phyloP scores from a whole-genome alignment of 2,797 vertebrate species.

The Enteromius radiatus region DNA sequence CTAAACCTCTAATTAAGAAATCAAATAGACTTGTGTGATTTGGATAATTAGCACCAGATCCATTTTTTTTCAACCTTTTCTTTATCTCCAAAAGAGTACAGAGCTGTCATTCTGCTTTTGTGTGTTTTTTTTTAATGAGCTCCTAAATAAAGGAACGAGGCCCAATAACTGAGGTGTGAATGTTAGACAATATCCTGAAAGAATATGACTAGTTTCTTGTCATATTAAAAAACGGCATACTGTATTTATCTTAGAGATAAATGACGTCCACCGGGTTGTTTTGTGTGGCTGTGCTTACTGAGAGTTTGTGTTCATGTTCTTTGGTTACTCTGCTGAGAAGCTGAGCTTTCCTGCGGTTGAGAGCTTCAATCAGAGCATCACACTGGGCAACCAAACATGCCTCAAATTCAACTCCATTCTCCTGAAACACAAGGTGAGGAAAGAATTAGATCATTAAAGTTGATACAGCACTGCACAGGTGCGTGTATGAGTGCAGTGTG shows the following conservation, averaged over 20 bases:
- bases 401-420: constrained; percentile 98
- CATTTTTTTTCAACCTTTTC: background rate
- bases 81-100: background rate
- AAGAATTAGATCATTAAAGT: constrained; percentile 24
- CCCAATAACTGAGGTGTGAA: background rate
- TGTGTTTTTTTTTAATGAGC: background rate
- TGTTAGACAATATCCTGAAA: background rate
- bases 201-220: background rate
- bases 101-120: background rate
- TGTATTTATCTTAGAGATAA: background rate
- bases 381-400: constrained; percentile 97
- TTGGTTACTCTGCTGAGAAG: constrained; percentile 93
- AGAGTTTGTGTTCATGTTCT: constrained; percentile 97
- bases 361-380: constrained; percentile 95
- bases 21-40: background rate
- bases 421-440: constrained; percentile 74
- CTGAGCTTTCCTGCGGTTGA: constrained; percentile 96
- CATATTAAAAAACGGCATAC: background rate
- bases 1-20: constrained; percentile 19
- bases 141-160: background rate
- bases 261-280: background rate
- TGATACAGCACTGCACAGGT: background rate
- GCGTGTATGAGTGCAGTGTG: background rate
- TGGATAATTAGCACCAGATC: background rate
- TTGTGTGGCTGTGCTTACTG: constrained; percentile 77